Base-by-base conservation (phyloP, 2,113 vertebrate species). In the Nibea coibor region DNA sequence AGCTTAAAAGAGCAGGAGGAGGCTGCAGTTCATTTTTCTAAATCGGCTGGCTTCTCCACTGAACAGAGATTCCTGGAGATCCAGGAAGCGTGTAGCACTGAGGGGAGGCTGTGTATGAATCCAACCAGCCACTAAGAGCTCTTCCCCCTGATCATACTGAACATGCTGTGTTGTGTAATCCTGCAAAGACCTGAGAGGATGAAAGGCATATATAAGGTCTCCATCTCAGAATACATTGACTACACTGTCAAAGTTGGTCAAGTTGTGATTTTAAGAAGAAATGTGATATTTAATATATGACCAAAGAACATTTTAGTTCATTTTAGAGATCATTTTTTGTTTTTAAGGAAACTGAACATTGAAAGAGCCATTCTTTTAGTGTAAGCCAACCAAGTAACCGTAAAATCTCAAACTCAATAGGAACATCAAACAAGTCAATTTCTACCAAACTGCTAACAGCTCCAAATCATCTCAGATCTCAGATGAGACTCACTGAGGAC, bases 131-230 rank as follows among this genome's bases (percentile, higher is more conserved):
- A 81, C 54, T 75, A 84, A 74, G 50, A 72, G 75, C 71, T 66
- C 73, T 58, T 51, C 69, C 47, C 73, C 58, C 78, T 70, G 72
- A 88, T 82, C 82, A 73, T 12, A 70, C 48, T 26, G 24, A 82
- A 51, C 77, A 70, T 9, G 17, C 77, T 85, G 65, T 71, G 91
- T 83, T 75, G 72, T 84, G 82, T 77, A 51, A 83, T 69, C 84
- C 70, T 65, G 50, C 64, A 66, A 63, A 77, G 59, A 68, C 59
- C 57, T 24, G 69, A 59, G 66, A 76, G 76, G 71, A 83, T 86
- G 68, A 89, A 78, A 86, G 59, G 48, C 79, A 70, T 64, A 71
- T 35, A 35, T 48, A 51, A 72, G 63, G 76, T 57, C 74, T 61
- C 39, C 3, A 58, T 73, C 77, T 66, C 39, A 43, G 62, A 84